A percentile compares a stretch with the other conserved stretches of the same genome.
phyloP scores from a whole-genome alignment of 2,888 invertebrate genomes.

The Drosophila neotestacea region DNA sequence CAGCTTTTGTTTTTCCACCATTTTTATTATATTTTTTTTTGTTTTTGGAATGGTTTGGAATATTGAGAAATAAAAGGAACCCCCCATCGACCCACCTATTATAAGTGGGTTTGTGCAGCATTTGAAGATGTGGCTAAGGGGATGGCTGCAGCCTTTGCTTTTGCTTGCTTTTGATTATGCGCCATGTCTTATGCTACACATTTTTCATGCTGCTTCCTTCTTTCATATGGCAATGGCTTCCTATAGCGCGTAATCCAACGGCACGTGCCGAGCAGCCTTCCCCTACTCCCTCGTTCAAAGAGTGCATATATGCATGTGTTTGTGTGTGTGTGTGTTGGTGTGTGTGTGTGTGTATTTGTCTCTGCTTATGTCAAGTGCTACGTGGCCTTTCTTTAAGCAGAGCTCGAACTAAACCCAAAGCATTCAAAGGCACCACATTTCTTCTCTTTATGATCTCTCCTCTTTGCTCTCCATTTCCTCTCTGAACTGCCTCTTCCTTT shows the following conservation, averaged over 20 bases:
- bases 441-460: background rate
- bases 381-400: constrained; percentile 71
- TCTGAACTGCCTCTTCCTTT: constrained; percentile 16
- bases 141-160: constrained; percentile 12
- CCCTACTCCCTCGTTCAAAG: constrained; percentile 2
- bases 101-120: constrained; percentile 8
- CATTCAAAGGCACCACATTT: constrained; percentile 22
- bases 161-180: constrained; percentile 71
- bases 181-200: constrained; percentile 70
- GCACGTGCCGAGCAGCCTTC: constrained; percentile 59
- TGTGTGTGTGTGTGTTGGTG: constrained; percentile 4
- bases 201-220: constrained; percentile 64
- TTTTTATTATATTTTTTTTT: constrained; percentile 19
- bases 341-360: constrained; percentile 34
- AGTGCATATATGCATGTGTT: constrained; percentile 17
- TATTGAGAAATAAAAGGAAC: constrained; percentile 25
- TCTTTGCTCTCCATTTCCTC: background rate
- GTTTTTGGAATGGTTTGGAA: constrained; percentile 8
- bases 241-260: constrained; percentile 56
- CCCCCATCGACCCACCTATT: constrained; percentile 4
- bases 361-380: constrained; percentile 75
- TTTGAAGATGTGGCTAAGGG: too few relatives aligned
- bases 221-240: constrained; percentile 39
- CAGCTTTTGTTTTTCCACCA: constrained; percentile 42
- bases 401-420: constrained; percentile 36